Evolutionary conservation across 64 coral and sea anemone species (phyloP), one percentile per base, ranked within the genome.

Genomic region (Pocillopora damicornis): DNA sequence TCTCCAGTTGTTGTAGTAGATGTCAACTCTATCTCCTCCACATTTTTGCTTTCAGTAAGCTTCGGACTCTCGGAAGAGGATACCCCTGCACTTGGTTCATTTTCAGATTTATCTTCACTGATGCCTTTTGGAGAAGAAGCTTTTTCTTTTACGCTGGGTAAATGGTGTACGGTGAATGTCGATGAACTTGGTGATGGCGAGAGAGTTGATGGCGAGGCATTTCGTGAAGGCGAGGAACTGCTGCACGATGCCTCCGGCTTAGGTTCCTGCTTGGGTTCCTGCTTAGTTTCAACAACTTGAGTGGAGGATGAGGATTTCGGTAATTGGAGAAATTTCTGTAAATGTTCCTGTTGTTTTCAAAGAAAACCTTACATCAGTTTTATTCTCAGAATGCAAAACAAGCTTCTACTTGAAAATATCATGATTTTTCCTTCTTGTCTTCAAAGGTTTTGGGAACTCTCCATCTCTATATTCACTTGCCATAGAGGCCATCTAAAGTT

Each of bases 301-400:
- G 36, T 5, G 20, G 56, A 45, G 0, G 81, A 85, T 73, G 64
- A n/a, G 4, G 81, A 85, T 42, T 85, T 68, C 57, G 63, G 81
- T 10, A 85, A 85, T 20, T 85, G 81, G 11, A 85, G 64, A 72
- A 85, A 69, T 22, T 85, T 85, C 65, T 85, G 15, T 17, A 85
- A 68, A 36, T 85, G 37, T 20, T 85, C 81, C 81, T 85, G 35
- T 85, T 42, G 35, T 42, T 38, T 18, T 26, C 12, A 67, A 82
- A 22, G 4, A 36, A 63, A 26, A 81, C 3, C 22, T 73, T 73
- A 20, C 10, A 30, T 9, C 73, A 75, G 8, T 75, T 75, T 37
- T 11, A 11, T 35, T 75, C 5, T 37, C 8, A 75, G 12, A 51
- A 51, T 51, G 42, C 7, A 7, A 51, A 51, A 51, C 42, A 51